These are phyloP conservation scores for Rhadinocentrus ornatus DNA, from an alignment of 2,797 vertebrate genomes.

Conservation along the genomic window DNA sequence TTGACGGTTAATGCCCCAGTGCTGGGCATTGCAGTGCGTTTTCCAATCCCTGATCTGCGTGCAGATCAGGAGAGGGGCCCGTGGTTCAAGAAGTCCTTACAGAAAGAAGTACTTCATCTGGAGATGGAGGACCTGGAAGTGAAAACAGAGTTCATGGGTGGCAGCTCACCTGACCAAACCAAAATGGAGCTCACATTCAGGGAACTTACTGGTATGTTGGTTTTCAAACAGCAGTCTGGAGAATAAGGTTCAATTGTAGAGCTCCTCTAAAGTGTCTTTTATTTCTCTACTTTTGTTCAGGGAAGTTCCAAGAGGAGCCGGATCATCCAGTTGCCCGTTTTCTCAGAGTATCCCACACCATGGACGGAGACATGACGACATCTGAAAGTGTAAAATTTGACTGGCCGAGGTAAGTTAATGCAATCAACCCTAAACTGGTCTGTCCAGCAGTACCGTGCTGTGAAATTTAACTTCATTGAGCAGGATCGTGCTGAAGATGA, in stretches of 20 bases:
- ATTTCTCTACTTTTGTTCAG: constrained; percentile 69
- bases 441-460: not conserved
- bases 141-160: constrained; percentile 93
- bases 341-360: constrained; percentile 90
- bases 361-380: constrained; percentile 90
- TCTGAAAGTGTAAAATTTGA: constrained; percentile 94
- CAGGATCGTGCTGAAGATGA: constrained; percentile 95
- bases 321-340: constrained; percentile 83
- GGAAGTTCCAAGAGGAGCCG: constrained; percentile 91
- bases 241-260: not conserved
- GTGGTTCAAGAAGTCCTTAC: constrained; percentile 98
- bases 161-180: constrained; percentile 91
- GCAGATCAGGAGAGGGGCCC: constrained; percentile 97
- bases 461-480: constrained; percentile 15
- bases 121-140: constrained; percentile 91
- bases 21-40: constrained; percentile 90
- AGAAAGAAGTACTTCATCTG: constrained; percentile 93
- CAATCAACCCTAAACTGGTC: not conserved
- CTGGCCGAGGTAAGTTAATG: constrained; percentile 90
- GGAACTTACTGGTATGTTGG: constrained; percentile 89
- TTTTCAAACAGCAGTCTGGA: not conserved
- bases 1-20: constrained; percentile 89
- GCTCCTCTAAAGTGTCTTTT: not conserved
- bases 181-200: constrained; percentile 96
- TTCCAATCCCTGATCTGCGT: constrained; percentile 96